A percentile compares a stretch with the other conserved stretches of the same genome.
These are phyloP conservation scores for Heterochromis multidens DNA, from an alignment of 2,113 vertebrate species.

Conservation along the genomic window DNA sequence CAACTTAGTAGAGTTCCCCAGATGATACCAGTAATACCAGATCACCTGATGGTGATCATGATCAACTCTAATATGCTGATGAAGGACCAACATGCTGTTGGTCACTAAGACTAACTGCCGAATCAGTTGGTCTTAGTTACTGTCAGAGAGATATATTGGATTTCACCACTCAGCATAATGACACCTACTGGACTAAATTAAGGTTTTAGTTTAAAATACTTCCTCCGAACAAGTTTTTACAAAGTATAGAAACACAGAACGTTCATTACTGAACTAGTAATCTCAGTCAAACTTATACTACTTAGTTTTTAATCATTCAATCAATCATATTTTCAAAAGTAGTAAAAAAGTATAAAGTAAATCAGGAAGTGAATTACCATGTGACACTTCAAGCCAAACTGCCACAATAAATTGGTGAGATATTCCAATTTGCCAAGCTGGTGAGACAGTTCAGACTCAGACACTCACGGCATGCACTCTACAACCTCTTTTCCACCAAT, in stretches of 20 bases:
- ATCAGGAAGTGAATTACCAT: not conserved
- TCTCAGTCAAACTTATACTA: not conserved
- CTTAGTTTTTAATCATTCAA: not conserved
- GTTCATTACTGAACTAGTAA: not conserved
- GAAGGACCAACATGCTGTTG: not conserved
- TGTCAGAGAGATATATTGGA: not conserved
- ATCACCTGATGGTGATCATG: not conserved
- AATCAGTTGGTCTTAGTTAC: not conserved
- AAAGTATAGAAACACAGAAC: not conserved
- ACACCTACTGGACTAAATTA: not conserved
- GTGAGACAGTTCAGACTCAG: no score
- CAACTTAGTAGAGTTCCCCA: not conserved
- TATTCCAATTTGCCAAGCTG: no score
- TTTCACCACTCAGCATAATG: not conserved
- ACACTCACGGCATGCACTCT: no score
- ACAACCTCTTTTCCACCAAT: no score
- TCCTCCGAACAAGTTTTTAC: not conserved
- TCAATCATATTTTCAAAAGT: not conserved
- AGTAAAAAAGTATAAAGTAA: no score
- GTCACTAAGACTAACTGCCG: not conserved
- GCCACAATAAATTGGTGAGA: not conserved
- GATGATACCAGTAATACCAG: not conserved
- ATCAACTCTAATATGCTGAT: not conserved
- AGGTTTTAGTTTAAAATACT: not conserved
- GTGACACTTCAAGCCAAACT: no score